Conservation (phyloP, 2,888 invertebrate genomes). For the Sinopyrophorus schimmeli region DNA sequence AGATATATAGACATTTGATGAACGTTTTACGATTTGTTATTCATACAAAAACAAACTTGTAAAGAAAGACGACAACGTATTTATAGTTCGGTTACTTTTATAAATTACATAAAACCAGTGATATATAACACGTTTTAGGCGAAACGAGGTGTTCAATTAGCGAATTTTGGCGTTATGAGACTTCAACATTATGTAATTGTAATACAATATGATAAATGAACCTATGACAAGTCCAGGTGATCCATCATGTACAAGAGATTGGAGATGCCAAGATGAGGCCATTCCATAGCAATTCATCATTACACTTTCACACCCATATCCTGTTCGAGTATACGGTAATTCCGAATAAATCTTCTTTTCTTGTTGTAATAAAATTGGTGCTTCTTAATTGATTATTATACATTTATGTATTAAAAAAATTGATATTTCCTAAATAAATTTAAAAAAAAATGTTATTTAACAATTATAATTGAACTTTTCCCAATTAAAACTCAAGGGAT, state of each 20-base stretch:
- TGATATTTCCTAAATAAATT: too few species aligned
- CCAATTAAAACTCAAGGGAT: too few species aligned
- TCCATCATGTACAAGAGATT: conserved; percentile 57
- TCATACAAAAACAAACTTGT: conserved; percentile 43
- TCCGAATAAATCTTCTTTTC: too few species aligned
- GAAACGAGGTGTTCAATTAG: conserved; percentile 39
- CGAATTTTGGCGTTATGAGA: conserved; percentile 40
- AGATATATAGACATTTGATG: conserved; percentile 44
- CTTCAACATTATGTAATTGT: conserved; percentile 35
- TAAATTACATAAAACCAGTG: conserved; percentile 34
- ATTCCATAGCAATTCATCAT: conserved; percentile 46
- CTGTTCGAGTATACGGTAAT: conserved; percentile 19
- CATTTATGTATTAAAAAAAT: too few species aligned
- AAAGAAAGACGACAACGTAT: conserved; percentile 39
- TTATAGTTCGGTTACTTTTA: conserved; percentile 36
- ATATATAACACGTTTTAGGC: conserved; percentile 35
- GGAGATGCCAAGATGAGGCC: conserved; percentile 50
- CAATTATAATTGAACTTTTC: too few species aligned
- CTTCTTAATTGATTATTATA: too few species aligned
- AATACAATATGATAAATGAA: conserved; percentile 53
- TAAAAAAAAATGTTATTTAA: too few species aligned
- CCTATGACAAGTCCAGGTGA: conserved; percentile 53
- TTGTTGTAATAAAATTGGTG: too few species aligned
- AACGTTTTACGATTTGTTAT: conserved; percentile 46
- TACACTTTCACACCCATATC: conserved; percentile 30